phyloP scores from a whole-genome alignment of 2,797 vertebrate genomes.

The Periparus ater region DNA sequence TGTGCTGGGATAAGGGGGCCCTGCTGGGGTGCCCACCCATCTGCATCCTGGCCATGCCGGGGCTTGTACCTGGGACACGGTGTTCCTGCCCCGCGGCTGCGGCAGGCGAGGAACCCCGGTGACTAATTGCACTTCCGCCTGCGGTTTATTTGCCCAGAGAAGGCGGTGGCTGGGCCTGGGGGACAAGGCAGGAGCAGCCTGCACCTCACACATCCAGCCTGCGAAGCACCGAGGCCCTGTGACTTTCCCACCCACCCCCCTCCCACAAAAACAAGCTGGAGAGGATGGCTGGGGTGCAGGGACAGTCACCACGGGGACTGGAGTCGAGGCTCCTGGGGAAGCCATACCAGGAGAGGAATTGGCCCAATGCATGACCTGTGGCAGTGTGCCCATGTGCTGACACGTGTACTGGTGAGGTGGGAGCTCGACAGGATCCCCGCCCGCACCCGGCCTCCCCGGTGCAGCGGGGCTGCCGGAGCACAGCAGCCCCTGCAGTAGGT shows the following conservation, averaged over 20 bases:
- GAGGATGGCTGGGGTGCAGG: neutral
- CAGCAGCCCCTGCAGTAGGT: neutral
- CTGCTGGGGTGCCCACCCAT: rapidly evolving
- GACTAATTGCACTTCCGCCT: constrained; percentile 54
- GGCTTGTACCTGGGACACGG: neutral
- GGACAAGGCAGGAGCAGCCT: neutral
- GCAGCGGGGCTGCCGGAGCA: rapidly evolving
- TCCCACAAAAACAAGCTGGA: neutral
- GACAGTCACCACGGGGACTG: rapidly evolving
- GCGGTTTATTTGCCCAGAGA: constrained; percentile 27
- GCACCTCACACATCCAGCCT: rapidly evolving
- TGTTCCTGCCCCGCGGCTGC: neutral
- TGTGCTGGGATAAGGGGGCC: neutral
- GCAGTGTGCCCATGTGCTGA: rapidly evolving
- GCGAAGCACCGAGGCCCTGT: rapidly evolving
- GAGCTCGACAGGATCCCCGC: rapidly evolving
- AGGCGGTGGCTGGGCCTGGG: neutral
- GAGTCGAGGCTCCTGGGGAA: rapidly evolving
- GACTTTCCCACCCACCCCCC: rapidly evolving
- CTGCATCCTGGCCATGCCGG: neutral
- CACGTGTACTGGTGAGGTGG: neutral
- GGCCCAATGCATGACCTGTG: rapidly evolving
- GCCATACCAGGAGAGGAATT: neutral
- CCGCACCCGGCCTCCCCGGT: rapidly evolving
- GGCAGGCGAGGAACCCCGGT: neutral